Base-by-base conservation (phyloP, 2,797 vertebrate species). In the Echeneis naucrates region DNA sequence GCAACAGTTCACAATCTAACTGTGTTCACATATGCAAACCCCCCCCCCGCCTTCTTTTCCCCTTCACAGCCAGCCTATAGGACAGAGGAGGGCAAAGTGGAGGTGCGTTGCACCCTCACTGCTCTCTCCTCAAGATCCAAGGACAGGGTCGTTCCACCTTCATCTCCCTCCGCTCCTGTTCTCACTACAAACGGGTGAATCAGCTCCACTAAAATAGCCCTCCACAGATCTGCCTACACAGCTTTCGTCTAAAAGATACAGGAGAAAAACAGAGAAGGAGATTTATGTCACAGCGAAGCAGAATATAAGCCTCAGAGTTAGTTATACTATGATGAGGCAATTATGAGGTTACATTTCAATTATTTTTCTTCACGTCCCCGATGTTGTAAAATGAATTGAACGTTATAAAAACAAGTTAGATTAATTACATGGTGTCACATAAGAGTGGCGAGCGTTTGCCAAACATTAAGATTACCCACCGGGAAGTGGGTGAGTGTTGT, bases 201-300 rank as follows among this genome's bases (percentile, higher is more conserved):
- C 89, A 87, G 79, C 77, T 60, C 70, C 75, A 30, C 81, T 60
- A 64, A 83, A 90, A 90, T 80, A 89, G 82, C 72, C 78, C 78
- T 81, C 72, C n/a, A n/a, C n/a, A n/a, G 72, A 87, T 90, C 89
- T 83, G 87, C 89, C 88, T 45, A 89, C 90, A 65, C 86, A 51
- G 80, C 72, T 69, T 75, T 72, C 62, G 61, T 68, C 87, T 77
- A 52, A 82, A 78, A 68, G 72, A 56, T 57, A 51, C 35, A 68
- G 14, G 61, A 63, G 68, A 75, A 64, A 68, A 78, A 63, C 48
- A 56, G n/a, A 76, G 66, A 59, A 38, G 24, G 55, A 87, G 86
- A 81, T 84, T 84, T 65, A 84, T 85, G 79, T 83, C 66, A 32
- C 62, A 2, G 24, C 40, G 33, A 77, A 77, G 75, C 3, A 50